Percentiles rank a stretch among this genome's conserved stretches.
Conservation (phyloP, 1,140 invertebrate genomes). For the Eueides isabella region DNA sequence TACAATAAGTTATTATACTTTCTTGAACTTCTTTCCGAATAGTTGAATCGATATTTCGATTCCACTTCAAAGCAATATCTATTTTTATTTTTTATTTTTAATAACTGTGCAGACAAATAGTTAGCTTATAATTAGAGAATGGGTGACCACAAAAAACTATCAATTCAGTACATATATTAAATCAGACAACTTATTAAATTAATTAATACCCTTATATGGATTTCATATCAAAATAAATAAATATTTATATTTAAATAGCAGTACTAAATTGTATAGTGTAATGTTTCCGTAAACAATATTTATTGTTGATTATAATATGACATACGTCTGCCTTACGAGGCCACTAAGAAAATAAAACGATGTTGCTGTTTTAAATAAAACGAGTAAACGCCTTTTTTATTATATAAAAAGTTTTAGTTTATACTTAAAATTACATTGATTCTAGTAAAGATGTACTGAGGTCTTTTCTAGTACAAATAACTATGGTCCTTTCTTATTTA, state of each 20-base stretch:
- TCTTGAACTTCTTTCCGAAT: too few species aligned
- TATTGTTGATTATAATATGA: neutral
- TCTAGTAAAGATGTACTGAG: too few species aligned
- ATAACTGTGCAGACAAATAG: too few species aligned
- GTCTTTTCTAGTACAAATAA: too few species aligned
- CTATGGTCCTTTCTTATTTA: too few species aligned
- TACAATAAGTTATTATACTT: too few species aligned
- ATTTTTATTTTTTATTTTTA: too few species aligned
- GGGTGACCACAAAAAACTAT: too few species aligned
- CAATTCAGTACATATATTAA: neutral
- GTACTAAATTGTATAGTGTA: neutral
- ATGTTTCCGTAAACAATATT: conserved; percentile 9
- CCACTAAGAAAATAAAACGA: neutral
- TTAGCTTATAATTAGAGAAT: too few species aligned
- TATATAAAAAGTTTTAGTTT: neutral
- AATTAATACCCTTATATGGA: neutral
- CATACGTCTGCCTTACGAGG: neutral
- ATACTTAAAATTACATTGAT: too few species aligned
- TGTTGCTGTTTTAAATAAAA: neutral
- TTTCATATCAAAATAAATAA: neutral
- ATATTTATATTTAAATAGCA: neutral
- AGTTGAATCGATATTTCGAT: neutral
- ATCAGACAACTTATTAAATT: neutral
- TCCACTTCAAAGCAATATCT: neutral
- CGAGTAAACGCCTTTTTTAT: neutral